Evolutionary conservation across 30 jellyfish, hydroid and myxozoan genomes (phyloP).

Genomic region (Aurelia sp.): DNA sequence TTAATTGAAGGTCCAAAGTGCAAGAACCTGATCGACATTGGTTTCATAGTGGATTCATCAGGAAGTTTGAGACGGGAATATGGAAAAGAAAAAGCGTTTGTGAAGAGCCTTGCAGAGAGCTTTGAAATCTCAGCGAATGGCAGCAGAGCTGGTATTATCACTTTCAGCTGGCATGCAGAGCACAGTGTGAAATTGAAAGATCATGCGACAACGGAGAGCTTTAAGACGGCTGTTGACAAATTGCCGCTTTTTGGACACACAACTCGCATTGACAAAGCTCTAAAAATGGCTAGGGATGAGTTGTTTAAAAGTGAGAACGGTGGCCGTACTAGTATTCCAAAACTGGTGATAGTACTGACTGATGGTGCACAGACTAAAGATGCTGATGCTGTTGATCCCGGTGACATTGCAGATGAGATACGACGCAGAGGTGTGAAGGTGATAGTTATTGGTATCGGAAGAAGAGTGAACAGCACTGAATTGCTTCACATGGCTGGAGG

Average conservation of each 20-base stretch:
- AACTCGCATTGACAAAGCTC: constrained; percentile 91
- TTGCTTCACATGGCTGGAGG: constrained; percentile 74
- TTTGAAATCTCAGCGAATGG: constrained; percentile 70
- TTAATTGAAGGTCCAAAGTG: not conserved
- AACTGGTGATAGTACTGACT: constrained; percentile 74
- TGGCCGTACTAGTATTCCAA: constrained; percentile 70
- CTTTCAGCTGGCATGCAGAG: constrained; percentile 87
- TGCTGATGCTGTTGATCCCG: constrained; percentile 86
- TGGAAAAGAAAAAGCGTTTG: constrained; percentile 86
- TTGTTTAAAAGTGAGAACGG: constrained; percentile 60
- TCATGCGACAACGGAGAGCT: constrained; percentile 29
- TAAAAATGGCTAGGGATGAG: constrained; percentile 67
- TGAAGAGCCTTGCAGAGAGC: constrained; percentile 70
- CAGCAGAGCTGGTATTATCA: constrained; percentile 85
- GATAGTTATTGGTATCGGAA: constrained; percentile 84
- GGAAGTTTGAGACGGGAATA: constrained; percentile 78
- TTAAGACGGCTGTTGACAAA: constrained; percentile 79
- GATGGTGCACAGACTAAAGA: constrained; percentile 92
- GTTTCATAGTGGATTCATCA: constrained; percentile 89
- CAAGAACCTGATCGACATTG: constrained; percentile 54
- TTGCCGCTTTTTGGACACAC: constrained; percentile 84
- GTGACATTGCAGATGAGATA: constrained; percentile 72
- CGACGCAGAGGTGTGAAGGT: constrained; percentile 63
- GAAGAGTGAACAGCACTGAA: constrained; percentile 70
- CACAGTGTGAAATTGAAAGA: constrained; percentile 69